phyloP scores from a whole-genome alignment of 2,888 invertebrate genomes.

The Sycophila texana region DNA sequence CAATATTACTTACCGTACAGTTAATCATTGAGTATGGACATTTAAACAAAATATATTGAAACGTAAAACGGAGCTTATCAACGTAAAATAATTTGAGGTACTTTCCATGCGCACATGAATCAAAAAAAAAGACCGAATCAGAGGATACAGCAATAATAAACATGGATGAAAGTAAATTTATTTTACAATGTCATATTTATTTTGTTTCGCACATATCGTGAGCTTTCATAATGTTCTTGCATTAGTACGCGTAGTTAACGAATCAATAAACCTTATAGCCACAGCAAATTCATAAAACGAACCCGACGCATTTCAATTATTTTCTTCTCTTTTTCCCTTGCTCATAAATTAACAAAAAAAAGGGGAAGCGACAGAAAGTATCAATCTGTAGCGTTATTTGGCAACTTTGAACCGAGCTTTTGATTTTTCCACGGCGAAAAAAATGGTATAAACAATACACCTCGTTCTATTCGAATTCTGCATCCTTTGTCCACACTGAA shows the following conservation, averaged over 20 bases:
- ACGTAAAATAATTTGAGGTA: no score
- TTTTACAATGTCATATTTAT: slow-evolving; percentile 52
- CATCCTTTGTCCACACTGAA: background rate
- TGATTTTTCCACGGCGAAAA: background rate
- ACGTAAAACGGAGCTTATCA: no score
- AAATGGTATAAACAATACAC: slow-evolving; percentile 15
- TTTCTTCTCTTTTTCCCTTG: background rate
- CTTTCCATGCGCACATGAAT: no score
- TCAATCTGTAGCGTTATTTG: background rate
- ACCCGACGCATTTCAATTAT: background rate
- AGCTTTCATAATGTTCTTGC: slow-evolving; percentile 12
- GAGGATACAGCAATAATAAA: background rate
- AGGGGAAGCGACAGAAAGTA: background rate
- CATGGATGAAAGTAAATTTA: background rate
- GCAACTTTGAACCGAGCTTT: background rate
- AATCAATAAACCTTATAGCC: slow-evolving; percentile 38
- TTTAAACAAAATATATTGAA: no score
- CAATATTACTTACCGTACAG: no score
- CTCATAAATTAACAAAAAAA: background rate
- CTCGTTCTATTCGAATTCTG: slow-evolving; percentile 7
- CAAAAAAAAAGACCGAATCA: background rate
- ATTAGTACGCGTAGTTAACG: background rate
- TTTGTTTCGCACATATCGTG: slow-evolving; percentile 35
- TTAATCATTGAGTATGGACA: no score
- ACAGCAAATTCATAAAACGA: slow-evolving; percentile 23